phyloP scores from a whole-genome alignment of 1,140 invertebrate genomes.

The Ectropis grisescens region DNA sequence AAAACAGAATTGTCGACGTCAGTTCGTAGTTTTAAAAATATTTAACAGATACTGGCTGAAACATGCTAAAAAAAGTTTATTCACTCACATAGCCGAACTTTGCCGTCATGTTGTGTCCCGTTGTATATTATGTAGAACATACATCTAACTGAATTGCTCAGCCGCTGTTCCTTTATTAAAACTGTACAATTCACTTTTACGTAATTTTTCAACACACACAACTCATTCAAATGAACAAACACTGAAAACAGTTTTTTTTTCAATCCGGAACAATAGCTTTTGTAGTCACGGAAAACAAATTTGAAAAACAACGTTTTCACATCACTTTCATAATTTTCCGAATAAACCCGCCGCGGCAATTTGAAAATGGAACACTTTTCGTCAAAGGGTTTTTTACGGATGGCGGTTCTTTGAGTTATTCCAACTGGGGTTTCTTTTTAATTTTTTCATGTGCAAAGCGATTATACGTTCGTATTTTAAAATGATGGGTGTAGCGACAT shows the following conservation, averaged over 20 bases:
- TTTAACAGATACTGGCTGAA: too few species aligned
- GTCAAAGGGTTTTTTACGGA: slow-evolving; percentile 30
- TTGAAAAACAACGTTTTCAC: slow-evolving; percentile 49
- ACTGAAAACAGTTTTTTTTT: slow-evolving; percentile 57
- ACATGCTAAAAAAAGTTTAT: background rate
- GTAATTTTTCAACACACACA: slow-evolving; percentile 57
- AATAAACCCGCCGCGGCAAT: slow-evolving; percentile 27
- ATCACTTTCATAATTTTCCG: slow-evolving; percentile 62
- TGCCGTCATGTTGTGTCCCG: slow-evolving; percentile 71
- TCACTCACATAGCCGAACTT: slow-evolving; percentile 70
- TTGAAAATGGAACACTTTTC: slow-evolving; percentile 40
- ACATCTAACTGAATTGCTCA: slow-evolving; percentile 65
- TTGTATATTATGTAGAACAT: slow-evolving; percentile 66
- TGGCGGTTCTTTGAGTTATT: slow-evolving; percentile 26
- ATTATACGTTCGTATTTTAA: slow-evolving; percentile 45
- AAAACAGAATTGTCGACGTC: too few species aligned
- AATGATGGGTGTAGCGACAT: slow-evolving; percentile 38
- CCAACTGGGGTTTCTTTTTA: slow-evolving; percentile 26
- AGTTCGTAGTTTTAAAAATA: too few species aligned
- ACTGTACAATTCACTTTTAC: slow-evolving; percentile 65
- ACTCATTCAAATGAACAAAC: slow-evolving; percentile 54
- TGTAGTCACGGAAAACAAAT: slow-evolving; percentile 52
- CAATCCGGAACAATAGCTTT: slow-evolving; percentile 56
- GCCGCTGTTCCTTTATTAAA: slow-evolving; percentile 50
- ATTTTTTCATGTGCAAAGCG: slow-evolving; percentile 30